Evolutionary conservation across 2,113 vertebrate genomes (phyloP).

Genomic region (Pangasianodon hypophthalmus): DNA sequence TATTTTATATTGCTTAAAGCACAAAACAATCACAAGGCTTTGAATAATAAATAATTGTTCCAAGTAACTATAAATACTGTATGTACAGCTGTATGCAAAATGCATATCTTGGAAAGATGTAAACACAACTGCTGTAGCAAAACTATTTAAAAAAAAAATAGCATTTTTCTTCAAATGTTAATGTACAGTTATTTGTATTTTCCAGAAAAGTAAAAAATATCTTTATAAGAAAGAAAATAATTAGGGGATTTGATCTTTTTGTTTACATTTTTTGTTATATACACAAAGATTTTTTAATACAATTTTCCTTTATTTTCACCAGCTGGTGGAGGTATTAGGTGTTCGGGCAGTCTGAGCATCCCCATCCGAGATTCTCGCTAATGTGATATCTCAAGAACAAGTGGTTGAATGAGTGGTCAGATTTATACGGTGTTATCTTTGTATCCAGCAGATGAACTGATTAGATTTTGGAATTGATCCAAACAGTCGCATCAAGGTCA

Average conservation of each 20-base stretch:
- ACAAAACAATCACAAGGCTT: not conserved
- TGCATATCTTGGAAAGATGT: too few species aligned
- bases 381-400: not conserved
- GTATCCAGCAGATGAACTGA: not conserved
- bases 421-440: not conserved
- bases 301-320: not conserved
- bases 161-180: not conserved
- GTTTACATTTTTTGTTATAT: not conserved
- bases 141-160: too few species aligned
- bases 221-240: too few species aligned
- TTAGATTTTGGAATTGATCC: not conserved
- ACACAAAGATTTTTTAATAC: not conserved
- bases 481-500: not conserved
- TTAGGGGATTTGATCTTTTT: not conserved
- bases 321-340: not conserved
- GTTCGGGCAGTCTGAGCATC: not conserved
- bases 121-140: too few species aligned
- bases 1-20: not conserved
- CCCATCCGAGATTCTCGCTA: not conserved
- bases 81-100: not conserved
- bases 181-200: too few species aligned
- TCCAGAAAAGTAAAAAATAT: too few species aligned
- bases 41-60: not conserved
- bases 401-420: not conserved
- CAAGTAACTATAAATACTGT: not conserved